Evolutionary conservation across 2,797 vertebrate genomes (phyloP), one percentile per base, ranked within the genome.

Genomic region (Champsocephalus esox): DNA sequence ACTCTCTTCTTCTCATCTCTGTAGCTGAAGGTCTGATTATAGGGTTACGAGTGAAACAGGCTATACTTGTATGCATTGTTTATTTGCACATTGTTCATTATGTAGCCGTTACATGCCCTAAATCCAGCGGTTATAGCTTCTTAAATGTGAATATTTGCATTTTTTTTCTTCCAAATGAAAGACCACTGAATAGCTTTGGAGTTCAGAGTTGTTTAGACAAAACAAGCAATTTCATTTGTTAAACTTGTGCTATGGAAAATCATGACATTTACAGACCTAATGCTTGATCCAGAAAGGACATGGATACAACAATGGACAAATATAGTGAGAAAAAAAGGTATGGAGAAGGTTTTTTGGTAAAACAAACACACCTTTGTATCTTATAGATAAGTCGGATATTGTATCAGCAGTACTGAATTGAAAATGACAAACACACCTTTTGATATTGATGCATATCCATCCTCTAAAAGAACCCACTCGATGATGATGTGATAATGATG

Each of bases 401-500:
- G 9, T 7, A 16, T 43, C 5, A 10, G 50, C 38, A 43, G 9
- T 9, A 38, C 34, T 38, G 34, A 38, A 38, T 38, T 38, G 34
- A 38, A 38, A 38, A 4, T 8, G 6, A 28, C 24, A 28, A 3
- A 28, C 24, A 28, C 24, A 28, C 45, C 24, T 45, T 19, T 41
- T 41, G 60, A 67, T 60, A 59, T 3, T 1, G 56, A 60, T 64
- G 55, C 7, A 2, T 45, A 52, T 66, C 21, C 49, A 45, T 55
- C 38, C 52, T 73, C 19, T 38, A 73, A 62, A 77, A 81, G 70
- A 73, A 69, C 66, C 75, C 59, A 12, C 65, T 38, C 12, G 1
- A 13, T 69, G 70, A 45, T 43, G 64, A 59, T 67, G 61, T 66
- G 68, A 46, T 76, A 13, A 62, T 80, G 52, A 79, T 79, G 81